phyloP scores from a whole-genome alignment of 2,888 invertebrate genomes.

The Odontocerum albicorne region DNA sequence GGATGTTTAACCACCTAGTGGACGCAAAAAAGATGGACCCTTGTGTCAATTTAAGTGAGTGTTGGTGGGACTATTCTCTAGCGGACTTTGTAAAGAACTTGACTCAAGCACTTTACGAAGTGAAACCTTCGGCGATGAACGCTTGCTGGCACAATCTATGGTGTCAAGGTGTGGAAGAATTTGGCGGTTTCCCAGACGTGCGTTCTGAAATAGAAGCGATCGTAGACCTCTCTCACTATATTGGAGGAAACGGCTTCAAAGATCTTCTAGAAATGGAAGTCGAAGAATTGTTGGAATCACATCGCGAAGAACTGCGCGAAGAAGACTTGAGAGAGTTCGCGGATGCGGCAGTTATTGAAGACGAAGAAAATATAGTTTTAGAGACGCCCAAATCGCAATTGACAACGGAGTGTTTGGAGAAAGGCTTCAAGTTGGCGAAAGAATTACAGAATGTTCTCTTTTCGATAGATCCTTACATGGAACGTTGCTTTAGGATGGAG shows the following conservation, averaged over 20 bases:
- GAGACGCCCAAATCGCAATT: constrained; percentile 26
- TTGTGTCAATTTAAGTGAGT: constrained; percentile 30
- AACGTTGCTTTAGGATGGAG: constrained; percentile 38
- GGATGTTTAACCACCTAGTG: constrained; percentile 8
- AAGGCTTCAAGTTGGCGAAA: constrained; percentile 38
- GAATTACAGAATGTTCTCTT: constrained; percentile 38
- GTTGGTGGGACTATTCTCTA: constrained; percentile 39
- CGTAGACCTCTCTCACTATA: constrained; percentile 36
- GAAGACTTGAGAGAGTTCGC: constrained; percentile 36
- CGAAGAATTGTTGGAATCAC: constrained; percentile 35
- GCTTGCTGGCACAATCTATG: constrained; percentile 38
- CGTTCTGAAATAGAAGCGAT: constrained; percentile 37
- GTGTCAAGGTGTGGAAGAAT: constrained; percentile 39
- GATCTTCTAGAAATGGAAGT: constrained; percentile 37
- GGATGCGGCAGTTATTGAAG: constrained; percentile 14
- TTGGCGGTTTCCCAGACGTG: constrained; percentile 36
- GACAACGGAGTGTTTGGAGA: constrained; percentile 35
- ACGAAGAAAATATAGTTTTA: constrained; percentile 24
- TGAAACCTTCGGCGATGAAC: constrained; percentile 37
- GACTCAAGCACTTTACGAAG: constrained; percentile 33
- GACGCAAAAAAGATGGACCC: constrained; percentile 13
- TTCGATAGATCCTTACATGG: constrained; percentile 37
- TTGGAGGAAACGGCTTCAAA: constrained; percentile 39
- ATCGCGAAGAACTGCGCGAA: constrained; percentile 36
- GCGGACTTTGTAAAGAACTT: constrained; percentile 37